phyloP scores from a whole-genome alignment of 2,888 invertebrate species.

The Agrochola lychnidis region DNA sequence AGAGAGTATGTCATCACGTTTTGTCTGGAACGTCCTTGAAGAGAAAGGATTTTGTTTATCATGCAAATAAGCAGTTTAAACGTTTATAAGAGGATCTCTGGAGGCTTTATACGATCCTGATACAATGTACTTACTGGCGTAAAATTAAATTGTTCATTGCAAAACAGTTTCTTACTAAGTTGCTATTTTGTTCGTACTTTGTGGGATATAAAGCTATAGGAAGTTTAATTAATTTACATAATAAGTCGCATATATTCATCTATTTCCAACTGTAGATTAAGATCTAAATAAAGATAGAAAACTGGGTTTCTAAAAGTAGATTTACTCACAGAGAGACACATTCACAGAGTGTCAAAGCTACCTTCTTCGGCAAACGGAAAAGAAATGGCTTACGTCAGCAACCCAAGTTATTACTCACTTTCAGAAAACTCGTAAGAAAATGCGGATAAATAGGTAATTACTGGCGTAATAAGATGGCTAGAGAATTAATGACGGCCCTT shows the following conservation, averaged over 20 bases:
- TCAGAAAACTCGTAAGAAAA: slow-evolving; percentile 70
- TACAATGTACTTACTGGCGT: slow-evolving; percentile 35
- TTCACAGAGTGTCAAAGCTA: background rate
- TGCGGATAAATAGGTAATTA: slow-evolving; percentile 82
- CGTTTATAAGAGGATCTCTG: slow-evolving; percentile 50
- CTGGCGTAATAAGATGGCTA: slow-evolving; percentile 78
- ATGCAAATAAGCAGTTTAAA: slow-evolving; percentile 62
- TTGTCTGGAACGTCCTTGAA: slow-evolving; percentile 50
- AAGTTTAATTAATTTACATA: background rate
- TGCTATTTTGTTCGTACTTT: slow-evolving; percentile 2
- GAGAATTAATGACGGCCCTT: slow-evolving; percentile 74
- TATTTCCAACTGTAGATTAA: background rate
- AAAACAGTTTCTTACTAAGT: slow-evolving; percentile 32
- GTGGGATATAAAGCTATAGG: background rate
- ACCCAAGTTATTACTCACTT: slow-evolving; percentile 64
- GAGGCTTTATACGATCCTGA: slow-evolving; percentile 37
- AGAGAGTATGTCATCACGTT: slow-evolving; percentile 48
- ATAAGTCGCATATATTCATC: background rate
- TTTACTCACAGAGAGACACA: background rate
- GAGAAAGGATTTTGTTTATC: slow-evolving; percentile 59
- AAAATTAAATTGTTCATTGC: slow-evolving; percentile 44
- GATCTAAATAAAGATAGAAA: background rate
- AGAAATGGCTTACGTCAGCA: slow-evolving; percentile 59
- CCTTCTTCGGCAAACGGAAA: slow-evolving; percentile 54
- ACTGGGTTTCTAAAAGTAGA: slow-evolving; percentile 1